These are phyloP conservation scores for Gryon sp. DNA, from an alignment of 1,140 invertebrate genomes.

Conservation along the genomic window DNA sequence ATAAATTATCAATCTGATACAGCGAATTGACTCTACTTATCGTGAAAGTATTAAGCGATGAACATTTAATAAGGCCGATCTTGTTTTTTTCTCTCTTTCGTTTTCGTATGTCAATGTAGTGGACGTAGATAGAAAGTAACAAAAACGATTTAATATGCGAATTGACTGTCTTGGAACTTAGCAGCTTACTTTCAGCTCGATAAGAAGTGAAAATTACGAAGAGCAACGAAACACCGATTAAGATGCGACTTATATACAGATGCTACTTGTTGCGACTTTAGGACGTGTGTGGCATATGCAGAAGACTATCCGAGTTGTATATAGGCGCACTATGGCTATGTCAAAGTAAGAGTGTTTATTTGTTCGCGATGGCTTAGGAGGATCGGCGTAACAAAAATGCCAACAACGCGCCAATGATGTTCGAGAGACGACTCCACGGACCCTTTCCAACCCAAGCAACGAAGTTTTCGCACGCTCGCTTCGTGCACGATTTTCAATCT, in stretches of 20 bases:
- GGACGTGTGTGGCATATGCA: constrained; percentile 53
- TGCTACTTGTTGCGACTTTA: constrained; percentile 50
- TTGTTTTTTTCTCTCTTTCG: neutral
- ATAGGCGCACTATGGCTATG: constrained; percentile 47
- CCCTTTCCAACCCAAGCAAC: constrained; percentile 12
- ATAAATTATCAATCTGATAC: too few species aligned
- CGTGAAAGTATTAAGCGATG: neutral
- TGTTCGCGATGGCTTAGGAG: constrained; percentile 65
- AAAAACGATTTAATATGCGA: neutral
- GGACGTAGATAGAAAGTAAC: neutral
- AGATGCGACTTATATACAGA: constrained; percentile 25
- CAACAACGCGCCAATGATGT: constrained; percentile 36
- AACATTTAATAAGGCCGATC: neutral
- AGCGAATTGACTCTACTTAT: neutral
- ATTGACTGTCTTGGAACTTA: neutral
- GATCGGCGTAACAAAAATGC: constrained; percentile 65
- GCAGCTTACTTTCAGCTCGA: constrained; percentile 43
- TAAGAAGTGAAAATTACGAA: constrained; percentile 30
- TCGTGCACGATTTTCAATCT: constrained; percentile 11
- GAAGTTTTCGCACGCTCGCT: too few species aligned
- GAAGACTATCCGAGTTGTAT: constrained; percentile 49
- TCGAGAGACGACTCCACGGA: constrained; percentile 31
- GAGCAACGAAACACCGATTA: constrained; percentile 1
- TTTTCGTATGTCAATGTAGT: neutral
- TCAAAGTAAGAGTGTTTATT: constrained; percentile 62